These are phyloP conservation scores for Bilobella aurantiaca DNA, from an alignment of 1,140 invertebrate genomes.

Conservation along the genomic window DNA sequence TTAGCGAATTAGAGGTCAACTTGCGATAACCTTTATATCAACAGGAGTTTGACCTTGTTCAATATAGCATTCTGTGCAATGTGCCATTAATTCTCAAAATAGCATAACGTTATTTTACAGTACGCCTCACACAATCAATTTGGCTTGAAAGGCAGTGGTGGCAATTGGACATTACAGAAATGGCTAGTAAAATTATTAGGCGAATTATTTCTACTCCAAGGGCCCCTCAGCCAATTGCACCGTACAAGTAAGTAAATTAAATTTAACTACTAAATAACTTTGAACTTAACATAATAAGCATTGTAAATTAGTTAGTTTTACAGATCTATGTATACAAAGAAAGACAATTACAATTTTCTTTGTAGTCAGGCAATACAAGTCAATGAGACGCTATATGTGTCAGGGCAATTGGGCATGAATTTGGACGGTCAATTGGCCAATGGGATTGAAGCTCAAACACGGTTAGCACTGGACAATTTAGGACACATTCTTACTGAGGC, in stretches of 20 bases:
- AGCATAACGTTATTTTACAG: not conserved
- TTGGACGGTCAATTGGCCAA: constrained; percentile 16
- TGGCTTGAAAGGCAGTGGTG: not conserved
- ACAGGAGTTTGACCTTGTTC: not conserved
- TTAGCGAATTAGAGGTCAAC: not conserved
- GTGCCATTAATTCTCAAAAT: not conserved
- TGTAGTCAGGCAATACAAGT: constrained; percentile 27
- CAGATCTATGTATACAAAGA: not conserved
- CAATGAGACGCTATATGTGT: constrained; percentile 27
- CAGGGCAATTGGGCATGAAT: constrained; percentile 25
- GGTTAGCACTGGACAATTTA: constrained; percentile 24
- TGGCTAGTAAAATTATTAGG: constrained; percentile 5
- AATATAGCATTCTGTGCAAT: not conserved
- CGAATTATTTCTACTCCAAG: constrained; percentile 17
- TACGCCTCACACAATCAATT: no score
- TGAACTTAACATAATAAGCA: no score
- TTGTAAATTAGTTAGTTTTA: no score
- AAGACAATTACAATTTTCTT: constrained; percentile 22
- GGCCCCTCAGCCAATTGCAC: constrained; percentile 54
- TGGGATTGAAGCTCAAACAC: constrained; percentile 26
- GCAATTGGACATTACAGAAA: not conserved
- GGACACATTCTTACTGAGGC: constrained; percentile 23
- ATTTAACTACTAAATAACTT: constrained; percentile 10
- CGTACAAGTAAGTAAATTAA: constrained; percentile 53
- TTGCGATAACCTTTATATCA: not conserved